Base-by-base conservation (phyloP, 1,140 invertebrate genomes). In the Atopsyche davidsoni region DNA sequence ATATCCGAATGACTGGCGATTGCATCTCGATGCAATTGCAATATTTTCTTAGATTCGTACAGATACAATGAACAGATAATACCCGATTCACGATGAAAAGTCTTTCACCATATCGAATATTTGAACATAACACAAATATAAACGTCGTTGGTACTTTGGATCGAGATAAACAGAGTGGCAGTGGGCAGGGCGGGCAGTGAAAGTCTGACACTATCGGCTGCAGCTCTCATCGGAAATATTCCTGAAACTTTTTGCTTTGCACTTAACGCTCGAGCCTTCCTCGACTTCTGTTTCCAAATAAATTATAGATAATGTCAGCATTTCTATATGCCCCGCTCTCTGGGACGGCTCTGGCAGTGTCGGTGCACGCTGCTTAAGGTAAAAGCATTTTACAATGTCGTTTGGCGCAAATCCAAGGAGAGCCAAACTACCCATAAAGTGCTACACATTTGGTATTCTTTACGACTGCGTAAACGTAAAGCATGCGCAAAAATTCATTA, bases 221-320 rank as follows among this genome's bases (percentile, higher is more conserved):
- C n/a, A 36, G 23, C 19, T 46, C 24, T 46, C 34, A 46, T 46
- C 43, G 43, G 24, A 11, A 46, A 46, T 21, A 32, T 45, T 45
- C 32, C 42, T 25, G 19, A 13, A 19, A 21, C 19, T 46, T 45
- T 52, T 52, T 52, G 41, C 31, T 16, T 14, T 13, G 2, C 18
- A 34, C 10, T 40, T 49, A 40, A 49, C 18, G 36, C 11, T n/a
- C 14, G 11, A 22, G 23, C 17, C 4, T 10, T 34, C 39, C 14
- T n/a, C n/a, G 18, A 28, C 43, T 16, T 16, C n/a, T 46, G 22
- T 38, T 50, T 28, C 25, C 34, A 44, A 50, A 55, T 55, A 55
- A 55, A 55, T 55, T 55, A 35, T 38, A 50, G 34, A 55, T 52
- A 52, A 40, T 46, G 50, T 52, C 50, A 46, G 50, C 50, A 51